phyloP scores from a whole-genome alignment of 2,113 vertebrate species.

The Mesitornis unicolor region DNA sequence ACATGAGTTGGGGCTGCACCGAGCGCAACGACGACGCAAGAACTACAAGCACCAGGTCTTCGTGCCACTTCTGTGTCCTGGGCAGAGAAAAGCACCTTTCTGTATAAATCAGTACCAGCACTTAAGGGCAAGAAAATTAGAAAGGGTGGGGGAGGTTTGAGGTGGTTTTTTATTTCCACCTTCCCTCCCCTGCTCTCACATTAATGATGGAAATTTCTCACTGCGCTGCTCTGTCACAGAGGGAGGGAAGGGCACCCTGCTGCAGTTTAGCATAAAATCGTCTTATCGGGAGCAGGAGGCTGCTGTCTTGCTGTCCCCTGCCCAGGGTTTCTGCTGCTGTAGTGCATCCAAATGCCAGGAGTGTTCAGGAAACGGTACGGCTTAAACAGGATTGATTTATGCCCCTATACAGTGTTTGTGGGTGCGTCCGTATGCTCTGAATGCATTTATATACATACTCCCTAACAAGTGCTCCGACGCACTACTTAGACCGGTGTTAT shows the following conservation, averaged over 20 bases:
- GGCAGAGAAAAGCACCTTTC: not conserved
- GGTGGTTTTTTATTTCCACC: not conserved
- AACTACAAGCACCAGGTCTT: not conserved
- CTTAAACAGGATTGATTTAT: slow-evolving; percentile 10
- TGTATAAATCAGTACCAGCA: not conserved
- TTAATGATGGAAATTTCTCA: not conserved
- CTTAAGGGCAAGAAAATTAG: not conserved
- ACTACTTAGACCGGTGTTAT: not conserved
- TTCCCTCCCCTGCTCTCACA: not conserved
- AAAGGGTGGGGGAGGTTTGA: not conserved
- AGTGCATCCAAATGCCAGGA: not conserved
- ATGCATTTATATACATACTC: not conserved
- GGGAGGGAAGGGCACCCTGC: not conserved
- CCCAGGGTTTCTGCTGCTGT: not conserved
- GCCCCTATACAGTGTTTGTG: not conserved
- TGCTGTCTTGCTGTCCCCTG: not conserved
- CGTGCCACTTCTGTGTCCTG: not conserved
- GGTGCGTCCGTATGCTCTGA: fast-evolving
- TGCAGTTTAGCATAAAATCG: not conserved
- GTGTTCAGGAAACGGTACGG: not conserved
- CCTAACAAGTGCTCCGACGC: not conserved
- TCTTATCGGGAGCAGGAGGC: not conserved
- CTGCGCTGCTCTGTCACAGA: not conserved
- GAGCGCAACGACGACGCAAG: fast-evolving
- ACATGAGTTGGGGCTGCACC: not conserved